Evolutionary conservation across 2,888 invertebrate genomes (phyloP).

Genomic region (Pimpla rufipes): DNA sequence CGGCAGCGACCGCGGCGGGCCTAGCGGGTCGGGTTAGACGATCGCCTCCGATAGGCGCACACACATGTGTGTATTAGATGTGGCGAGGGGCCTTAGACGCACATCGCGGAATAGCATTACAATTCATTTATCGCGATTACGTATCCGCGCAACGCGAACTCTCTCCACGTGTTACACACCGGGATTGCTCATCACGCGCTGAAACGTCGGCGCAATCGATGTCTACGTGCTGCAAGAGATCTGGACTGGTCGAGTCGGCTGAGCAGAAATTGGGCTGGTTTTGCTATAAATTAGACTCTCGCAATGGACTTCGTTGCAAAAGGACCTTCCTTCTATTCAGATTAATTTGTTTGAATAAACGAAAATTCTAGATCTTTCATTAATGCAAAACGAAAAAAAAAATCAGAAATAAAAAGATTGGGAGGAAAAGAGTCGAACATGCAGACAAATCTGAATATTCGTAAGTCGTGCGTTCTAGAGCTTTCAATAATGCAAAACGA

Average conservation of each 20-base stretch:
- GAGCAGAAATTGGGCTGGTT: not conserved
- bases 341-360: not conserved
- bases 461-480: no score
- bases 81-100: conserved; percentile 19
- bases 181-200: conserved; percentile 37
- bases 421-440: no score
- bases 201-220: conserved; percentile 58
- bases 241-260: conserved; percentile 23
- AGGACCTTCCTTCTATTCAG: no score
- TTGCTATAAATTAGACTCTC: not conserved
- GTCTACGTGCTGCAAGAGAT: not conserved
- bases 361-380: no score
- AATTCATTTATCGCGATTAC: conserved; percentile 76
- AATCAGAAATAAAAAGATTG: no score
- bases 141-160: conserved; percentile 62
- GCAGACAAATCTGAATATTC: no score
- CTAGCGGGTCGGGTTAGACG: conserved; percentile 51
- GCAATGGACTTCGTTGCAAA: not conserved
- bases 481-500: no score
- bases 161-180: conserved; percentile 61
- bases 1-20: not conserved
- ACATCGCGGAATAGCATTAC: conserved; percentile 73
- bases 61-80: conserved; percentile 9
- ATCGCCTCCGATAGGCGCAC: conserved; percentile 26
- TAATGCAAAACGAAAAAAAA: no score